Evolutionary conservation across 2,888 invertebrate genomes (phyloP), one percentile per base, ranked within the genome.

Genomic region (Plutella xylostella): DNA sequence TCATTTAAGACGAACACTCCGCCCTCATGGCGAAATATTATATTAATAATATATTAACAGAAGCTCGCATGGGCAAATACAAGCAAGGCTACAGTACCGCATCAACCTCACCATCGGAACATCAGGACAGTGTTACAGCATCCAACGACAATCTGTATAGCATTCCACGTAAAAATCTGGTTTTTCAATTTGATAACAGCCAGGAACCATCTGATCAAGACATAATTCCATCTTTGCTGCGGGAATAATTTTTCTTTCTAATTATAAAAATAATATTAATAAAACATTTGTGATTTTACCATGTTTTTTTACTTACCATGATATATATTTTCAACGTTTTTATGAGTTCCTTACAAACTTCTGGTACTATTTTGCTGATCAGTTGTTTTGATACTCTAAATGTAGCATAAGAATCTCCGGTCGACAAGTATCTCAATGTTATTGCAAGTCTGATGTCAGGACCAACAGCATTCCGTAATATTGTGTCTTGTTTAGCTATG

Each of bases 301-400:
- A 25, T 25, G 25, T 25, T 25, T 25, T 25, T 25, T 5, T 40
- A 30, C 9, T 30, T 30, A 42, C 42, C 42, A 30, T 28, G 11
- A 42, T 30, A 17, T 30, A 30, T 7, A 20, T 19, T 14, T 30
- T 42, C 12, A 41, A 18, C 11, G 17, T 30, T 11, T 18, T 19
- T 11, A 28, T 12, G 9, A 42, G 21, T 17, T 19, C 42, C 9
- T 28, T 19, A 30, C 42, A 31, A 7, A 30, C 31, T 42, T 42
- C 31, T 18, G 42, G 30, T 20, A 42, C 19, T 15, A 42, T 42
- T 11, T n/a, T 30, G 14, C 18, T 11, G 18, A 42, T 42, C n/a
- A 15, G 4, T 42, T 31, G 42, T 30, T 42, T 42, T 17, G 42
- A 42, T 17, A 42, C 18, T 17, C n/a, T 15, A 42, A 42, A 42